These are phyloP conservation scores for Fragum fragum DNA, from an alignment of 2,888 invertebrate species.

Conservation along the genomic window DNA sequence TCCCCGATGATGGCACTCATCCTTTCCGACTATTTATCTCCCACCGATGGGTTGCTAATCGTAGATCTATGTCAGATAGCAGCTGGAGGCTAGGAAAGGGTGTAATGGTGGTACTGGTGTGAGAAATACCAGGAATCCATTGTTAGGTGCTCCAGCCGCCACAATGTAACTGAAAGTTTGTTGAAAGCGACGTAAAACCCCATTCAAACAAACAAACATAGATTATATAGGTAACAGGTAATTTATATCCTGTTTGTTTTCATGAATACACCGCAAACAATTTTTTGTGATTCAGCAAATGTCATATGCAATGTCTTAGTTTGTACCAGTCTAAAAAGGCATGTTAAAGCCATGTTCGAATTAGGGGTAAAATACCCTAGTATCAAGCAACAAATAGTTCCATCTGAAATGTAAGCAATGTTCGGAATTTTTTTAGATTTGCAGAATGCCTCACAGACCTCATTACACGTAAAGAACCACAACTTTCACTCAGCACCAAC, in stretches of 20 bases:
- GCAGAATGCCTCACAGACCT: slow-evolving; percentile 1
- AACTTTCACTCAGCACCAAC: slow-evolving; percentile 9
- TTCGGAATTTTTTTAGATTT: slow-evolving; percentile 5
- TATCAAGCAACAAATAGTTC: too few relatives aligned
- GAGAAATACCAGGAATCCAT: neutral
- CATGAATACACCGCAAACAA: too few relatives aligned
- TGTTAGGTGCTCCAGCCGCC: neutral
- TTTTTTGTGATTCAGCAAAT: too few relatives aligned
- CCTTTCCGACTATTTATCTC: neutral
- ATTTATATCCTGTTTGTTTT: too few relatives aligned
- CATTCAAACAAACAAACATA: neutral
- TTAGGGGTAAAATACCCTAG: too few relatives aligned
- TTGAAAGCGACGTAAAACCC: neutral
- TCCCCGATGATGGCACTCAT: too few relatives aligned
- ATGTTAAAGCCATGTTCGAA: too few relatives aligned
- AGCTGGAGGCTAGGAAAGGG: neutral
- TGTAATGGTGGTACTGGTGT: neutral
- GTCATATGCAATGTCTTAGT: too few relatives aligned
- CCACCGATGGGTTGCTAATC: neutral
- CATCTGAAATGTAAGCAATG: too few relatives aligned
- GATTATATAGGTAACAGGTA: too few relatives aligned
- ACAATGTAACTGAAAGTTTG: neutral
- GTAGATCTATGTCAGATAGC: neutral
- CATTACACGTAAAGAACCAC: neutral
- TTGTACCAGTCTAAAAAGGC: too few relatives aligned